Conservation (phyloP, 2,113 vertebrate genomes). For the Podilymbus podiceps region DNA sequence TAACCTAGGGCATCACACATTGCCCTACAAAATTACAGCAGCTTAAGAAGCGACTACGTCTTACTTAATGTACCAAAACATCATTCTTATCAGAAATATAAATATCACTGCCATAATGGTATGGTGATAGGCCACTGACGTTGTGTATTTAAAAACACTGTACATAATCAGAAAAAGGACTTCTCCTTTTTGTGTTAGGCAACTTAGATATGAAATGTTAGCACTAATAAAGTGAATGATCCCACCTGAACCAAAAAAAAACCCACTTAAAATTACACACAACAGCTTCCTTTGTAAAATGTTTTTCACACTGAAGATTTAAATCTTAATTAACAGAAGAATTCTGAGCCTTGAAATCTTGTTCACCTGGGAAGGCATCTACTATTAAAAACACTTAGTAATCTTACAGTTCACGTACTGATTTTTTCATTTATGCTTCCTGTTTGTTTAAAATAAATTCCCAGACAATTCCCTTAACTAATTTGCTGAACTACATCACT, state of each 20-base stretch:
- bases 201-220: not conserved
- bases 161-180: not conserved
- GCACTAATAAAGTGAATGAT: not conserved
- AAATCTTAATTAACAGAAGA: not conserved
- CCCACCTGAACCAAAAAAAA: not conserved
- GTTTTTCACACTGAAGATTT: not conserved
- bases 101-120: not conserved
- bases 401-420: not conserved
- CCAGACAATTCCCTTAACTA: not conserved
- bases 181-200: not conserved
- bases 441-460: not conserved
- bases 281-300: not conserved
- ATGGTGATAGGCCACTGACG: not conserved
- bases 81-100: not conserved
- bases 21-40: not conserved
- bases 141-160: not conserved
- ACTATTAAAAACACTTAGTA: not conserved
- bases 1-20: not conserved
- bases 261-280: not conserved
- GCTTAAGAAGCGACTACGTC: not conserved
- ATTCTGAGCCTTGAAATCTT: not conserved
- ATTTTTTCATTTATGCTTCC: not conserved
- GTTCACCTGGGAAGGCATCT: not conserved
- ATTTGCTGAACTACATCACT: not conserved
- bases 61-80: not conserved